Conservation (phyloP, 2,113 vertebrate genomes). For the Carollia perspicillata region DNA sequence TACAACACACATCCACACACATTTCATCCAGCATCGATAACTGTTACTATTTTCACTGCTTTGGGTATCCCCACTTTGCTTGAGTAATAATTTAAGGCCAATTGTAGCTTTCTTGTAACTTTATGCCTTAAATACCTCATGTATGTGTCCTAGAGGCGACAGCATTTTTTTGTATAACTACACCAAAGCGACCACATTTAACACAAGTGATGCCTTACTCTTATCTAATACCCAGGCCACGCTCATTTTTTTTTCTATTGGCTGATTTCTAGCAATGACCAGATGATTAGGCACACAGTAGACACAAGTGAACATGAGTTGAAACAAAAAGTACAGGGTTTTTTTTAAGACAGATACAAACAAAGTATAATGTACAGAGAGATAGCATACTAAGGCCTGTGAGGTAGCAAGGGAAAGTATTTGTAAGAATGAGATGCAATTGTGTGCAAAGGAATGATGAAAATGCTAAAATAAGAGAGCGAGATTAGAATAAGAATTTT, state of each 20-base stretch:
- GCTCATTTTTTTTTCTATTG: background rate
- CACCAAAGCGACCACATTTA: background rate
- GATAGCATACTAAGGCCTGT: background rate
- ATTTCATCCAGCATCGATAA: background rate
- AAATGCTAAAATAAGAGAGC: background rate
- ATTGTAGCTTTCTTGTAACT: background rate
- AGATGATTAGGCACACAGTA: background rate
- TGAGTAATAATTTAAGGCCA: background rate
- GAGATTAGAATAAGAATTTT: background rate
- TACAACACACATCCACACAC: background rate
- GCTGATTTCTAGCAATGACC: background rate
- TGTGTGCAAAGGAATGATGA: background rate
- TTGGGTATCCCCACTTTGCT: background rate
- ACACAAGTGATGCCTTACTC: background rate
- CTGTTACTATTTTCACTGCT: background rate
- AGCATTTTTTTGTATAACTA: background rate
- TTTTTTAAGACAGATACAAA: background rate
- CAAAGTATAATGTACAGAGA: background rate
- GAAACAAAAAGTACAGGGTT: background rate
- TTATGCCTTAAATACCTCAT: background rate
- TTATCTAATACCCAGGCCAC: background rate
- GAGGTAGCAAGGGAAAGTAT: background rate
- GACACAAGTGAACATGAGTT: background rate
- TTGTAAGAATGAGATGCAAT: background rate
- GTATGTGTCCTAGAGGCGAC: background rate